Evolutionary conservation across 1,140 invertebrate species (phyloP).

Genomic region (Pristionchus pacificus): DNA sequence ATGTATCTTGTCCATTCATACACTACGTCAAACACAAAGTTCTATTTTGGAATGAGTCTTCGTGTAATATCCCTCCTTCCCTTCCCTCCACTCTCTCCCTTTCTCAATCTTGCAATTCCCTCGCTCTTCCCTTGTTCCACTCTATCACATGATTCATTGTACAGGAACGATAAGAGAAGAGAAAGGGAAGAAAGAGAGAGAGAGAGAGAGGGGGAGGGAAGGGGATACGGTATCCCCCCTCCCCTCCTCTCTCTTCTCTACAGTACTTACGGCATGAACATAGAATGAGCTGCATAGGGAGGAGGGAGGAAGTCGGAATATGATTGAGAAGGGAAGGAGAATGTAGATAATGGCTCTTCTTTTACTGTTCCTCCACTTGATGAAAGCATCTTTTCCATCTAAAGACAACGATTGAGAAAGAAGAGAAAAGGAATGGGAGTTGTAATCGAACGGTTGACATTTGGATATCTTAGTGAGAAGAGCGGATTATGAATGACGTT

Average conservation of each 20-base stretch:
- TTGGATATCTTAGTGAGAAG: not conserved
- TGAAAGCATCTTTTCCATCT: not conserved
- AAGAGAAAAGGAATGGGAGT: not conserved
- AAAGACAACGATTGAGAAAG: not conserved
- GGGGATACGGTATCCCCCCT: too few species aligned
- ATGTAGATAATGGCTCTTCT: not conserved
- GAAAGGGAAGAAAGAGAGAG: not conserved
- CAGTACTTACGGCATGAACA: not conserved
- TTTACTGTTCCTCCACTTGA: not conserved
- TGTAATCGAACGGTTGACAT: not conserved
- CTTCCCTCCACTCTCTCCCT: too few species aligned
- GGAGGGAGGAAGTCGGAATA: not conserved
- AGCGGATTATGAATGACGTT: not conserved
- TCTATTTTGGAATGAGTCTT: not conserved
- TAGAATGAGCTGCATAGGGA: not conserved
- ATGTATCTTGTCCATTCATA: too few species aligned
- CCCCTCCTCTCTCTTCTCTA: too few species aligned
- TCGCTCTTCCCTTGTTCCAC: not conserved
- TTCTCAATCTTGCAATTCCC: too few species aligned
- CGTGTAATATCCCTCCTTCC: not conserved
- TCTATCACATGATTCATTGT: not conserved
- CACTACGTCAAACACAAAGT: not conserved
- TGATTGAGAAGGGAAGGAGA: not conserved
- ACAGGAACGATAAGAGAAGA: not conserved
- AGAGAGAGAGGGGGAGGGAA: not conserved